Conservation (phyloP, 1,140 invertebrate genomes). For the Trichonephila inaurata region DNA sequence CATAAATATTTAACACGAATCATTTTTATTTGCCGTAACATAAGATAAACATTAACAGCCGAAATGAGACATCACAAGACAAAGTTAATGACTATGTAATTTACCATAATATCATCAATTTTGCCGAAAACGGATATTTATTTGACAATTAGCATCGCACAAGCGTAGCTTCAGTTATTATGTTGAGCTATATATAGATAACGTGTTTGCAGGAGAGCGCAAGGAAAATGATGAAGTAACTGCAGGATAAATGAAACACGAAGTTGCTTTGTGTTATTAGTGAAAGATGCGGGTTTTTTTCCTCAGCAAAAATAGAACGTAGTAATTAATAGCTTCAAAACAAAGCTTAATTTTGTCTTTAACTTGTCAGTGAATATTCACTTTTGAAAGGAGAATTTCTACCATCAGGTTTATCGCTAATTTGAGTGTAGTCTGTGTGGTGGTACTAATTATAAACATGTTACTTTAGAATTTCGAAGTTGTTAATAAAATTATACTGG, state of each 20-base stretch:
- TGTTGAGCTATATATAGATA: slow-evolving; percentile 32
- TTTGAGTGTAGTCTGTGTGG: too few species aligned
- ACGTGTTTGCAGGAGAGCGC: background rate
- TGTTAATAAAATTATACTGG: too few species aligned
- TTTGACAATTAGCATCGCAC: slow-evolving; percentile 38
- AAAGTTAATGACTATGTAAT: slow-evolving; percentile 47
- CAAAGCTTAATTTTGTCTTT: slow-evolving; percentile 10
- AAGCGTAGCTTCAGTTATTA: slow-evolving; percentile 5
- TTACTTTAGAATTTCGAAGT: too few species aligned
- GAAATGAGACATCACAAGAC: slow-evolving; percentile 18
- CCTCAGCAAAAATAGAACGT: background rate
- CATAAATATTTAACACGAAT: background rate
- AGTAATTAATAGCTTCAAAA: background rate
- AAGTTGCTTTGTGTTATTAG: background rate
- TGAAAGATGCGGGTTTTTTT: background rate
- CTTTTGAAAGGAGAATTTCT: background rate
- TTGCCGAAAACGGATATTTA: slow-evolving; percentile 31
- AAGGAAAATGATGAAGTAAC: background rate
- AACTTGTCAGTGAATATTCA: background rate
- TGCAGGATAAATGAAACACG: background rate
- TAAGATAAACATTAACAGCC: background rate
- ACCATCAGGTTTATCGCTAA: too few species aligned
- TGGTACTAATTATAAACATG: too few species aligned
- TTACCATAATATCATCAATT: slow-evolving; percentile 38
- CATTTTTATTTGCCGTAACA: background rate